Percentiles rank a stretch among this genome's conserved stretches.
Conservation (phyloP, 1,140 invertebrate species). For the Hirudo medicinalis region DNA sequence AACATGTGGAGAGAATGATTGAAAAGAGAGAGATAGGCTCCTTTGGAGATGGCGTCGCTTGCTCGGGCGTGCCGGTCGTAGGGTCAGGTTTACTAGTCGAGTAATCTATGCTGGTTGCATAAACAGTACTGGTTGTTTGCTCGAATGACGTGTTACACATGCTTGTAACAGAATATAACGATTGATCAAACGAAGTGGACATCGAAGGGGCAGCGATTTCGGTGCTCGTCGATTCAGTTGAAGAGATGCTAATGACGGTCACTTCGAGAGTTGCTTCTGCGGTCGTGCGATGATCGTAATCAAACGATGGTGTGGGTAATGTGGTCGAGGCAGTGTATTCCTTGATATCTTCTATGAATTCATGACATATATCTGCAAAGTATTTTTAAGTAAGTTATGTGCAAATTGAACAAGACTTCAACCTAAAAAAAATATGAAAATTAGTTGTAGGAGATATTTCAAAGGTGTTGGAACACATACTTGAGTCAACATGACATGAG, state of each 20-base stretch:
- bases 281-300: too few relatives aligned
- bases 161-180: background rate
- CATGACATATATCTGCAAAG: too few relatives aligned
- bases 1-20: constrained; percentile 6
- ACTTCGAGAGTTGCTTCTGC: background rate
- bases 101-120: background rate
- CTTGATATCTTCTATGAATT: too few relatives aligned
- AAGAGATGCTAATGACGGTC: background rate
- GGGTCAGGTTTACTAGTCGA: background rate
- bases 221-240: background rate
- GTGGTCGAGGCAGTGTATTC: too few relatives aligned
- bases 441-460: too few relatives aligned
- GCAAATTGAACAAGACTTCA: too few relatives aligned
- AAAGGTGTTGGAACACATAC: too few relatives aligned
- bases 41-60: background rate
- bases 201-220: background rate
- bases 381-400: too few relatives aligned
- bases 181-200: background rate
- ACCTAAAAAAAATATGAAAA: too few relatives aligned
- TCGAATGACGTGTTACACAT: background rate
- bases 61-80: background rate
- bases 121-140: background rate
- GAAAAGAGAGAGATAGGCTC: background rate
- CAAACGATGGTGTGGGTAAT: too few relatives aligned
- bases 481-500: constrained; percentile 4